These are phyloP conservation scores for Patiria pectinifera DNA, from an alignment of 53 echinoderm and acorn worm genomes.

Conservation along the genomic window DNA sequence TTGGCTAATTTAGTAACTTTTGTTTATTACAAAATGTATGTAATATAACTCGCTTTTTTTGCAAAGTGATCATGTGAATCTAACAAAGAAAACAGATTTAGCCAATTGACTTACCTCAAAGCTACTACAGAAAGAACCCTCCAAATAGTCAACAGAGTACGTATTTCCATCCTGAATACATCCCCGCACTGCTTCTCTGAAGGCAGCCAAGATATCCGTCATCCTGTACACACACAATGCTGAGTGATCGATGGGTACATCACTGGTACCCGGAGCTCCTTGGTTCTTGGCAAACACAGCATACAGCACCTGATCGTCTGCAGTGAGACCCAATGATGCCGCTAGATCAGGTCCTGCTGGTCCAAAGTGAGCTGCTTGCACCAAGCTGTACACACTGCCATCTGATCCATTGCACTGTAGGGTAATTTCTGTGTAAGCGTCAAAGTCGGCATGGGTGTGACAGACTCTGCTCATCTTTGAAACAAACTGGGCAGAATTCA, in stretches of 20 bases:
- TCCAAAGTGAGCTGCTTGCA: constrained; percentile 55
- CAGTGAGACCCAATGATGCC: constrained; percentile 50
- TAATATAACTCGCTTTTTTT: too few species aligned
- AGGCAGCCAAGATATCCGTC: constrained; percentile 42
- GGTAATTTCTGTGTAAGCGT: constrained; percentile 55
- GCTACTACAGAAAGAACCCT: not conserved
- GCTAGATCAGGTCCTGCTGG: constrained; percentile 51
- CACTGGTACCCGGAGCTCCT: constrained; percentile 19
- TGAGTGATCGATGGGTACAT: constrained; percentile 56
- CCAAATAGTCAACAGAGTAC: not conserved
- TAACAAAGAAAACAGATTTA: not conserved
- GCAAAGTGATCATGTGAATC: not conserved
- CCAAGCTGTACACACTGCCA: constrained; percentile 29
- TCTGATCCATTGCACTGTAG: constrained; percentile 4
- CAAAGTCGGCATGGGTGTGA: too few species aligned
- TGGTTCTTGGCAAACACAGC: constrained; percentile 74
- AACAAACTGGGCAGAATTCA: not conserved
- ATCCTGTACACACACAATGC: constrained; percentile 69
- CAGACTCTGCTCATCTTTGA: constrained; percentile 48
- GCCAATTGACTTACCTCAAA: not conserved
- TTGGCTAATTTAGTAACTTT: too few species aligned
- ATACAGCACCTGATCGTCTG: constrained; percentile 61
- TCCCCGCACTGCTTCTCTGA: constrained; percentile 34
- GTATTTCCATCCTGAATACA: constrained; percentile 14
- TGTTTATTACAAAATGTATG: too few species aligned